These are phyloP conservation scores for Syndactyla subalaris DNA, from an alignment of 2,797 vertebrate genomes.

Conservation along the genomic window DNA sequence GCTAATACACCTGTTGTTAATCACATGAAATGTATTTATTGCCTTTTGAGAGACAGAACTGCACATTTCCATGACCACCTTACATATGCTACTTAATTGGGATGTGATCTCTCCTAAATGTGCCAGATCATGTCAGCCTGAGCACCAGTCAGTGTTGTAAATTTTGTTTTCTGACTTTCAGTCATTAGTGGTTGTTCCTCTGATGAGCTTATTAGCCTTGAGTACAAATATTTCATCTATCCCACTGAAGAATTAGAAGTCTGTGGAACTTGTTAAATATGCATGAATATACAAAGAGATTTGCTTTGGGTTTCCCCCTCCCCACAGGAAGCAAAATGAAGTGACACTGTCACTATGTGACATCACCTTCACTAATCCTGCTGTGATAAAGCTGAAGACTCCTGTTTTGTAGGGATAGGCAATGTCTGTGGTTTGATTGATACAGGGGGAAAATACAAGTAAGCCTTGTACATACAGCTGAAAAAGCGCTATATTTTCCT, in stretches of 20 bases:
- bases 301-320: not conserved
- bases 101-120: constrained; percentile 11
- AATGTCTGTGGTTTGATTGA: not conserved
- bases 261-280: not conserved
- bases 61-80: constrained; percentile 1
- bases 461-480: not conserved
- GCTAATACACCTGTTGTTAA: not conserved
- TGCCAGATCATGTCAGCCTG: not conserved
- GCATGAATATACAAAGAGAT: not conserved
- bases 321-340: not conserved
- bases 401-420: not conserved
- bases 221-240: constrained; percentile 5
- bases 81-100: constrained; percentile 20
- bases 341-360: accelerated
- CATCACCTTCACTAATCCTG: not conserved
- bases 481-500: not conserved
- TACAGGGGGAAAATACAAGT: not conserved
- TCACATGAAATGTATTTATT: not conserved
- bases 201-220: constrained; percentile 23
- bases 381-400: not conserved
- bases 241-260: not conserved
- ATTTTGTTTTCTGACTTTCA: constrained; percentile 33
- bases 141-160: not conserved
- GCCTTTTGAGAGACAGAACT: not conserved
- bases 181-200: constrained; percentile 23